A percentile compares a stretch with the other conserved stretches of the same genome.
Evolutionary conservation across 1,140 invertebrate genomes (phyloP).

Genomic region (Arion vulgaris): DNA sequence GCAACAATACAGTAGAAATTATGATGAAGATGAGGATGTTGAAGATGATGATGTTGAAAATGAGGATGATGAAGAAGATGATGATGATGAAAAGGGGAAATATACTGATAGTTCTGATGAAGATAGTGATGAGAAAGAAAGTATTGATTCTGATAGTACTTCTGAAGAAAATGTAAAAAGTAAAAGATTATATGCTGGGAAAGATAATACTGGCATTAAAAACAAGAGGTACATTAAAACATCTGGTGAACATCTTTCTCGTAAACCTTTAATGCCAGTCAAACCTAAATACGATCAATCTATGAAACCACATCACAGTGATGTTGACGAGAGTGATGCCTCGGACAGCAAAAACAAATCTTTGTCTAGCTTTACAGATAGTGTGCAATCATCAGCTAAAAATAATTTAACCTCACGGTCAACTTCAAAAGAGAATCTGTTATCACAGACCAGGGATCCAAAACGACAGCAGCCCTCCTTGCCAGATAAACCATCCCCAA

Average conservation of each 20-base stretch:
- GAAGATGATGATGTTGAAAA: not conserved
- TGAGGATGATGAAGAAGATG: conserved; percentile 7
- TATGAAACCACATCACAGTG: not conserved
- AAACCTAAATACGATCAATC: not conserved
- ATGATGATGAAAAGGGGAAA: not conserved
- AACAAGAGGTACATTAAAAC: conserved; percentile 1
- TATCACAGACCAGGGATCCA: conserved; percentile 12
- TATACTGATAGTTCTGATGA: conserved; percentile 27
- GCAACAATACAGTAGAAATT: not conserved
- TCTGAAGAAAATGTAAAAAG: conserved; percentile 31
- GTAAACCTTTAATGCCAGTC: not conserved
- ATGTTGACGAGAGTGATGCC: not conserved
- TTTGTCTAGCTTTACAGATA: conserved; percentile 57
- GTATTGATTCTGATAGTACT: conserved; percentile 17
- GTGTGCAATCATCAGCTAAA: conserved; percentile 32
- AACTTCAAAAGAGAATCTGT: conserved; percentile 32
- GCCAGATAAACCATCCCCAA: not conserved
- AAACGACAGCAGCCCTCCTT: not conserved
- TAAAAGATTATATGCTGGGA: not conserved
- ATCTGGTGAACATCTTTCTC: conserved; percentile 17
- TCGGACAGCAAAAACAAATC: conserved; percentile 11
- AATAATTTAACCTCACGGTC: conserved; percentile 26
- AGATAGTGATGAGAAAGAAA: conserved; percentile 29
- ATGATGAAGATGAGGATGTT: conserved; percentile 13
- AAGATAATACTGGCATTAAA: not conserved